Evolutionary conservation across 2,888 invertebrate species (phyloP), one percentile per base, ranked within the genome.

Genomic region (Platycheirus albimanus): DNA sequence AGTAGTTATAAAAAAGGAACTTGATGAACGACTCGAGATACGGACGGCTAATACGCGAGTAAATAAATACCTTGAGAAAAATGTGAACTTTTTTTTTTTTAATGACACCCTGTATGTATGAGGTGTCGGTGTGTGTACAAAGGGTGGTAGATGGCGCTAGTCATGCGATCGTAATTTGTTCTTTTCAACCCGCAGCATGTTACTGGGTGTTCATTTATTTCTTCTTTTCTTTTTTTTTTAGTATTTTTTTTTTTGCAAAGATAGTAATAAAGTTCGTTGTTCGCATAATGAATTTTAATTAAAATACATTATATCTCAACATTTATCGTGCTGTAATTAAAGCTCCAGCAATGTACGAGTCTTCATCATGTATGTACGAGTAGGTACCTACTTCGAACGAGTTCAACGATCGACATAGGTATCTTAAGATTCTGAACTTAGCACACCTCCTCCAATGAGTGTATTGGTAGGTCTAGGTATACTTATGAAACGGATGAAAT

Each of bases 221-320:
- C 11, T 30, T 33, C 30, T 30, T 4, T 24, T 24, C 28, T 20
- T 19, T 51, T 43, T 69, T 51, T 67, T n/a, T n/a, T n/a, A n/a
- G n/a, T n/a, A n/a, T n/a, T n/a, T n/a, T n/a, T 28, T 33, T 49
- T 43, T 38, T 24, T 24, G 24, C 6, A 24, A 17, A 61, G 19
- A 20, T 33, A 45, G 36, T 33, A 28, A 47, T 30, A 28, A 51
- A 49, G 72, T 83, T 83, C 67, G 67, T 54, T 67, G 77, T 28
- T 77, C 77, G 47, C 56, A 67, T 83, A 77, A 77, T 77, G 67
- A 72, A 72, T 72, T 58, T 77, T 77, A 83, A 83, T 83, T 83
- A 83, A 77, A 63, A 41, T 24, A 47, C 36, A 43, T 63, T 63
- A 20, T 28, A 66, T 38, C 38, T 61, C 20, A 24, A 38, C 13